Conservation (phyloP, 2,797 vertebrate genomes). For the Hypotaenidia philippensis region DNA sequence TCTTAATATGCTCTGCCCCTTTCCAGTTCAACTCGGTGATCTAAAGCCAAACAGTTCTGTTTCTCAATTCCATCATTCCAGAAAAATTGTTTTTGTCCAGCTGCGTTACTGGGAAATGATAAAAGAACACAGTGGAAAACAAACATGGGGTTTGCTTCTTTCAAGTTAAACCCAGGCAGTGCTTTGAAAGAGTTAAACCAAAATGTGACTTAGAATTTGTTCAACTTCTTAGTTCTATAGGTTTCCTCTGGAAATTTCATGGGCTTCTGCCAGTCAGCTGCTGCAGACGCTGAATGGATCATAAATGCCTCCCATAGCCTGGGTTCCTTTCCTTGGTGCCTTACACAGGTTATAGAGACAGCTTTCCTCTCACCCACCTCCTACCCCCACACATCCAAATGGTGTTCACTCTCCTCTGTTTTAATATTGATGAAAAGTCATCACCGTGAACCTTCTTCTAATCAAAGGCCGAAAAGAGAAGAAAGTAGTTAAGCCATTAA, state of each 20-base stretch:
- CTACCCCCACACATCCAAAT: neutral
- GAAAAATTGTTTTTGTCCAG: neutral
- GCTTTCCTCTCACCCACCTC: accelerated
- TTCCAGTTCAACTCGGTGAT: neutral
- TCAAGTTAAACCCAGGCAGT: neutral
- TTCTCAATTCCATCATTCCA: constrained; percentile 9
- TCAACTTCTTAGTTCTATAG: neutral
- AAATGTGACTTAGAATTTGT: neutral
- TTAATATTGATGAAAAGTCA: neutral
- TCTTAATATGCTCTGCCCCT: neutral
- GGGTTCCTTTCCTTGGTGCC: neutral
- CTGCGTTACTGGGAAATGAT: neutral
- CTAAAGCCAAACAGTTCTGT: constrained; percentile 10
- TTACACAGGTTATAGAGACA: neutral
- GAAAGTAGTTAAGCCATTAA: neutral
- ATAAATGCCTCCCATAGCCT: neutral
- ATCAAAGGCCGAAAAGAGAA: neutral
- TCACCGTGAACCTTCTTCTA: neutral
- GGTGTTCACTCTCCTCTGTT: neutral
- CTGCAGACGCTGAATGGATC: neutral
- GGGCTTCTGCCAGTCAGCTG: neutral
- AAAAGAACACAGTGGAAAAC: neutral
- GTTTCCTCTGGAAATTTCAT: neutral
- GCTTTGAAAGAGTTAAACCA: neutral
- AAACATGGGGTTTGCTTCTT: neutral